Evolutionary conservation across 2,888 invertebrate species (phyloP), one percentile per base, ranked within the genome.

Genomic region (Choreutis nemorana): DNA sequence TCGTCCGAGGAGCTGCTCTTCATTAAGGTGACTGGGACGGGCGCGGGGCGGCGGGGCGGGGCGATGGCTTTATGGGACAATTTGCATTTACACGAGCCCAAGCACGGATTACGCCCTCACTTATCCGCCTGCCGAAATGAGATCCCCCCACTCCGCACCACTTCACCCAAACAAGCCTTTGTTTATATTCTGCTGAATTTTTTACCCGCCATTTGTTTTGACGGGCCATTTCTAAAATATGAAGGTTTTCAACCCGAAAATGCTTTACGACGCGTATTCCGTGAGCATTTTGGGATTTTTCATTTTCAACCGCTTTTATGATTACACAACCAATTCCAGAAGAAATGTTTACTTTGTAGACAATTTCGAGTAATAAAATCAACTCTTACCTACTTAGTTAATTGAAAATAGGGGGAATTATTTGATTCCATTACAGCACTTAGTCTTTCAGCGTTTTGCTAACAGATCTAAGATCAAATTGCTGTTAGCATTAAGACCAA

Each of bases 21-120:
- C 75, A 77, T 77, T 73, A 77, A 62, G 64, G 50, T 55, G 37
- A 48, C 41, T 40, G 35, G 49, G 46, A 49, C 53, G 50, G 47
- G 43, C 36, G 43, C 41, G 43, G 36, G 48, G 45, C 47, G 45
- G 47, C 24, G n/a, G n/a, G 45, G 42, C 41, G 45, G 50, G 48
- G 48, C 56, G 56, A 68, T 66, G 66, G 72, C 72, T 72, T 78
- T 77, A 77, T 75, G 63, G 71, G 64, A 72, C 73, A 63, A 78
- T 78, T 78, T 78, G 75, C 78, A 78, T 78, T 78, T 77, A 77
- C 78, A 77, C 75, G 75, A 71, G 68, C 70, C 62, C 59, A 52
- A 59, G 70, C 68, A 66, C 66, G 72, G 75, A 77, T 77, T 77
- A 77, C 71, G 64, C 55, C 58, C 66, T 71, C 63, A 70, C 70